Evolutionary conservation across 2,888 invertebrate genomes (phyloP).

Genomic region (Hirtodrosophila duncani): DNA sequence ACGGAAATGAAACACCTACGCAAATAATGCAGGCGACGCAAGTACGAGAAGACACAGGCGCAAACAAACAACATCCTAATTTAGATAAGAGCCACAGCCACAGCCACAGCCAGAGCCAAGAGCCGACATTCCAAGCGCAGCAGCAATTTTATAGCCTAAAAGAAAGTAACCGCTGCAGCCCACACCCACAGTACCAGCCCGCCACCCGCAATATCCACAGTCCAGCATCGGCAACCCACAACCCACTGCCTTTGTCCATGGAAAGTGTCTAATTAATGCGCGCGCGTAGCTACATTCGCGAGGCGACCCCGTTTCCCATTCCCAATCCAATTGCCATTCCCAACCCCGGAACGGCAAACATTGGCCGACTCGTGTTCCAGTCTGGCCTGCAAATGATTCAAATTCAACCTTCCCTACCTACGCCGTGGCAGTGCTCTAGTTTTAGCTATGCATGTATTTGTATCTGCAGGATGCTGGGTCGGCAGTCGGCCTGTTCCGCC

Average conservation of each 20-base stretch:
- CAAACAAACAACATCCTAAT: slow-evolving; percentile 73
- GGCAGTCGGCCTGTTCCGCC: slow-evolving; percentile 36
- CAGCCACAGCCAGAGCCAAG: slow-evolving; percentile 6
- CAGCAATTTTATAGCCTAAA: slow-evolving; percentile 47
- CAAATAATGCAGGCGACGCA: slow-evolving; percentile 68
- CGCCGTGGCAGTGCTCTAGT: slow-evolving; percentile 51
- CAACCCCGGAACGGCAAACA: slow-evolving; percentile 45
- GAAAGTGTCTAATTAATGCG: slow-evolving; percentile 69
- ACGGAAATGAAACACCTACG: slow-evolving; percentile 77
- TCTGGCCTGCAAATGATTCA: slow-evolving; percentile 41
- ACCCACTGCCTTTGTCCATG: slow-evolving; percentile 39
- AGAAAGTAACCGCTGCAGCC: slow-evolving; percentile 53
- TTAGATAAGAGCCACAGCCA: slow-evolving; percentile 71
- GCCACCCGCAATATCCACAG: background rate
- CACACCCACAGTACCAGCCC: too few species aligned
- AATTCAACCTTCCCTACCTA: slow-evolving; percentile 12
- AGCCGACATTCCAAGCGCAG: slow-evolving; percentile 4
- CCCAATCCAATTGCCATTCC: too few species aligned
- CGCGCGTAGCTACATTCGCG: slow-evolving; percentile 37
- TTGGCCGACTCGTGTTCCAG: slow-evolving; percentile 16
- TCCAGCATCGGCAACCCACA: background rate
- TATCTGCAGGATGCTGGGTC: slow-evolving; percentile 29
- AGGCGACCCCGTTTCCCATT: slow-evolving; percentile 35
- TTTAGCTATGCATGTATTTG: slow-evolving; percentile 26
- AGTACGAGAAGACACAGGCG: slow-evolving; percentile 69